phyloP scores from a whole-genome alignment of 1,140 invertebrate genomes.

The Probaryconus sp. region DNA sequence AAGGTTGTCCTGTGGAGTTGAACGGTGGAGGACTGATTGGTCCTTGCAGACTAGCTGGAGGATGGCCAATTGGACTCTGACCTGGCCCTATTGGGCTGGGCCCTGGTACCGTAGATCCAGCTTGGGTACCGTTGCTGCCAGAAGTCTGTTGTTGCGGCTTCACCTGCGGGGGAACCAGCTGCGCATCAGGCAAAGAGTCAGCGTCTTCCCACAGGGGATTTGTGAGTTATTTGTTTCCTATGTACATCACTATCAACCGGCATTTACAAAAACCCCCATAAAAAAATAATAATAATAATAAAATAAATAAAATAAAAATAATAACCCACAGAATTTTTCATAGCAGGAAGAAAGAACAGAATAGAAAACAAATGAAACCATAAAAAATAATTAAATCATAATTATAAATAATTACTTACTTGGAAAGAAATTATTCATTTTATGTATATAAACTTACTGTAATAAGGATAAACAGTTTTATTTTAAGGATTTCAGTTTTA shows the following conservation, averaged over 20 bases:
- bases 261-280: constrained; percentile 22
- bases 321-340: background rate
- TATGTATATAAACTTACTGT: too few species aligned
- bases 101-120: constrained; percentile 74
- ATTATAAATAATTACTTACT: too few species aligned
- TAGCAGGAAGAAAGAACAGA: too few species aligned
- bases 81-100: constrained; percentile 77
- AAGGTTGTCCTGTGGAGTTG: constrained; percentile 78
- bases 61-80: constrained; percentile 81
- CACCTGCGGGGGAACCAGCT: constrained; percentile 81
- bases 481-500: too few species aligned
- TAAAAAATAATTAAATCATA: too few species aligned
- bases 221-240: constrained; percentile 68
- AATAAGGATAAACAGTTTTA: constrained; percentile 11
- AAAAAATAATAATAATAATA: background rate
- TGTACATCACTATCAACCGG: constrained; percentile 71
- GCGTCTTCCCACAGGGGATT: constrained; percentile 79
- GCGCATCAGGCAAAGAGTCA: constrained; percentile 80
- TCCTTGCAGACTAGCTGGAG: constrained; percentile 78
- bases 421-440: too few species aligned
- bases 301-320: background rate
- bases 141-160: constrained; percentile 85
- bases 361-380: background rate
- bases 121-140: constrained; percentile 74
- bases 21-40: constrained; percentile 78